These are phyloP conservation scores for Lithophane semibrunnea DNA, from an alignment of 2,888 invertebrate species.

Conservation along the genomic window DNA sequence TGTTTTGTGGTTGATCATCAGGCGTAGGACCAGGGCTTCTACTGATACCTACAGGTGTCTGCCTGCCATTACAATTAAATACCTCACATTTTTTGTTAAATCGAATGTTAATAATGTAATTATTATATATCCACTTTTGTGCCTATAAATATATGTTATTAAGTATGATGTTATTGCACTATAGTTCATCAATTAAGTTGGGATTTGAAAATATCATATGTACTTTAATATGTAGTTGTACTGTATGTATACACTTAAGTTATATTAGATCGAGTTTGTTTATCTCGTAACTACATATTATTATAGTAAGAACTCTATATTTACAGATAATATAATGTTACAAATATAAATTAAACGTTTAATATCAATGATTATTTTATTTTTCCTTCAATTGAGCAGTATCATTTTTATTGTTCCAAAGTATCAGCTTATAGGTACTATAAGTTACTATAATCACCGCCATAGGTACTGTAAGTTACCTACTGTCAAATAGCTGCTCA, in stretches of 20 bases:
- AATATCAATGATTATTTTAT: constrained; percentile 74
- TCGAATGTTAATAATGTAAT: constrained; percentile 79
- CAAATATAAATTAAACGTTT: constrained; percentile 90
- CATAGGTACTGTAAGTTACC: neutral
- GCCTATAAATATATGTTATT: constrained; percentile 85
- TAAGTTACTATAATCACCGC: too few species aligned
- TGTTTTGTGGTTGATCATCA: constrained; percentile 65
- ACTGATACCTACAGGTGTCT: constrained; percentile 40
- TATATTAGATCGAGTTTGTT: constrained; percentile 87
- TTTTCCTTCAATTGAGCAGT: constrained; percentile 2
- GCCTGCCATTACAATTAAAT: constrained; percentile 62
- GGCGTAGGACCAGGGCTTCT: constrained; percentile 40
- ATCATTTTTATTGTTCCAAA: neutral
- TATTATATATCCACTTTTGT: constrained; percentile 85
- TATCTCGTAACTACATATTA: constrained; percentile 85
- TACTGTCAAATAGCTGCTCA: neutral
- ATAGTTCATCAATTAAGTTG: constrained; percentile 83
- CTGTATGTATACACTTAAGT: constrained; percentile 82
- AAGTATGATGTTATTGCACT: constrained; percentile 83
- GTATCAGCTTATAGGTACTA: neutral
- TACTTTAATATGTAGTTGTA: constrained; percentile 83
- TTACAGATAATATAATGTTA: constrained; percentile 91
- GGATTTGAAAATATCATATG: constrained; percentile 81
- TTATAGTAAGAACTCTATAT: constrained; percentile 89
- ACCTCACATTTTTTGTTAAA: constrained; percentile 82